phyloP scores from a whole-genome alignment of 2,113 vertebrate genomes.

The Todiramphus chloris region DNA sequence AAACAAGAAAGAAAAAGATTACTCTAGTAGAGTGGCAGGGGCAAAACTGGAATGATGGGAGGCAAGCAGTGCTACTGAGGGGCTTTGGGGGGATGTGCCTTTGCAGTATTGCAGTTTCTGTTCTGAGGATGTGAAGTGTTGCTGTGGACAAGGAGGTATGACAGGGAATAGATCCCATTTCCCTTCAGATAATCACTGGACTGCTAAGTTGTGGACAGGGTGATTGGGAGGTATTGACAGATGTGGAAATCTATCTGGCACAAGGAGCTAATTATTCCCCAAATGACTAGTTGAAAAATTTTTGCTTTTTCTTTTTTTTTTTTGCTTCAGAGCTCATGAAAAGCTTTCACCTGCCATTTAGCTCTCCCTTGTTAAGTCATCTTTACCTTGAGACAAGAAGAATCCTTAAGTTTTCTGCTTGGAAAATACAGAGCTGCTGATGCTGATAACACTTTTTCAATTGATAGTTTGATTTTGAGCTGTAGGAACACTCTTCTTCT shows the following conservation, averaged over 20 bases:
- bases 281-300: background rate
- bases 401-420: background rate
- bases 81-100: background rate
- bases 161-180: background rate
- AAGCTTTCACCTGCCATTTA: background rate
- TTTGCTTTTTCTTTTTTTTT: background rate
- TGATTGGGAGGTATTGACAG: background rate
- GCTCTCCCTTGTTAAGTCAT: background rate
- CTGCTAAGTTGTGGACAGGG: background rate
- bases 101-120: background rate
- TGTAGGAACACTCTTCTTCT: background rate
- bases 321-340: background rate
- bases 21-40: fast-evolving
- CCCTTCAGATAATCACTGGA: background rate
- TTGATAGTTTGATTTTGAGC: background rate
- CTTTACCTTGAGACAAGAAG: background rate
- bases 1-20: background rate
- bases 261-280: background rate
- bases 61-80: background rate
- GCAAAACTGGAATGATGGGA: background rate
- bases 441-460: background rate
- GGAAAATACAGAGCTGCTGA: background rate
- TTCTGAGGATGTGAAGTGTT: background rate
- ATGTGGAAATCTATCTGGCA: background rate
- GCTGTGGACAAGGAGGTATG: background rate